Evolutionary conservation across 2,888 invertebrate genomes (phyloP), one percentile per base, ranked within the genome.

Genomic region (Oscheius sp.): DNA sequence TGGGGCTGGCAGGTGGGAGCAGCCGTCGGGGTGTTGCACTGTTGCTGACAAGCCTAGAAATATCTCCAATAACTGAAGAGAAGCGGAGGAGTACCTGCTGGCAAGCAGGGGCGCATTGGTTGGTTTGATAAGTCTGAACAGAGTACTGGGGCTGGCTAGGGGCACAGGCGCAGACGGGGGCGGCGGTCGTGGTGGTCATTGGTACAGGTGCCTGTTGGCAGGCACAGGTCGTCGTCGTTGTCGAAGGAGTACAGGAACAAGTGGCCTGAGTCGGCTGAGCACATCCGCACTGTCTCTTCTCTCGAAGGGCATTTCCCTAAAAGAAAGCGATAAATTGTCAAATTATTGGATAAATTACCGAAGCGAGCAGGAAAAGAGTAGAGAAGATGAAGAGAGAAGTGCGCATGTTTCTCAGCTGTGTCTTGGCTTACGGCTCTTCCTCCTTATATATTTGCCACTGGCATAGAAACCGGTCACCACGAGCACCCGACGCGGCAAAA

Each of bases 231-330:
- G 68, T 73, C 56, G 74, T 69, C 7, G 18, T 27, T 6, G 56
- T 53, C 29, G 59, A 55, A 13, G 73, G 68, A n/a, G 74, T 64
- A 46, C 79, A 79, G 21, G 75, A 75, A 69, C 79, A 79, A 6
- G 25, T 9, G n/a, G 74, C 52, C 63, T 76, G 75, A 49, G 56
- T 59, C 69, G 63, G 76, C 21, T 69, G 69, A 56, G 78, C 78
- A 73, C 79, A 79, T 72, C 77, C 77, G 70, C 79, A 79, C 68
- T 79, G 79, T 75, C 79, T 77, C 76, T 77, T 77, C 66, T 79
- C 79, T 63, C 79, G 76, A 49, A 79, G 53, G 59, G 75, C 77
- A 66, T 75, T 80, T 69, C 73, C 78, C 78, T 78, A 53, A 66
- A 77, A 49, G 16, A 49, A 13, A 49, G 49, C n/a, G n/a, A n/a